Percentiles rank a stretch among this genome's conserved stretches.
These are phyloP conservation scores for Leucopsar rothschildi DNA, from an alignment of 2,113 vertebrate genomes.

Conservation along the genomic window DNA sequence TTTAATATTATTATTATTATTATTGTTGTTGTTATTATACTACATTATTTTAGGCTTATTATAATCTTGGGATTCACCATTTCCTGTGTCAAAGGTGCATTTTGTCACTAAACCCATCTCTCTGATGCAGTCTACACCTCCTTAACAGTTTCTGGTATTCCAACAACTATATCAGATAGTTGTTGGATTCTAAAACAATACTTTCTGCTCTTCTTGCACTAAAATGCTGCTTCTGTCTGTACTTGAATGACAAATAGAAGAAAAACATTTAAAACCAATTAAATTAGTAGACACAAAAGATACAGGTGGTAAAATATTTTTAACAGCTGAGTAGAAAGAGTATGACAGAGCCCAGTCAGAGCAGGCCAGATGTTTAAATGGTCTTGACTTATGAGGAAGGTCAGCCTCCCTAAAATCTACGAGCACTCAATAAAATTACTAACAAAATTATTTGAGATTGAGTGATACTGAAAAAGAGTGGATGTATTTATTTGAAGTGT, in stretches of 20 bases:
- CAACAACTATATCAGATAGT: not conserved
- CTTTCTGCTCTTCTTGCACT: not conserved
- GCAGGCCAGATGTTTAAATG: not conserved
- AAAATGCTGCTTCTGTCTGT: slow-evolving; percentile 6
- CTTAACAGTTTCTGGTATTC: not conserved
- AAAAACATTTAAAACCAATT: not conserved
- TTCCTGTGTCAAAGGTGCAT: not conserved
- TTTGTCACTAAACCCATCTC: slow-evolving; percentile 17
- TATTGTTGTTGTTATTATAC: not conserved
- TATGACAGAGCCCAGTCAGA: not conserved
- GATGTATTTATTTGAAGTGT: not conserved
- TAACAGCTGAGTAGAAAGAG: not conserved
- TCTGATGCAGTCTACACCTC: not conserved
- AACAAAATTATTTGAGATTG: not conserved
- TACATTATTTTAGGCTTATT: not conserved
- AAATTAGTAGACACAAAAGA: not conserved
- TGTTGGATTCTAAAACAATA: too few relatives aligned
- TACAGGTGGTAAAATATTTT: not conserved
- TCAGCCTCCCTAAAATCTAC: not conserved
- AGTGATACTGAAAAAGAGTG: not conserved
- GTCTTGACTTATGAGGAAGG: not conserved
- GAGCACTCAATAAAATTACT: not conserved
- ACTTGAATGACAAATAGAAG: not conserved
- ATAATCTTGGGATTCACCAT: not conserved
- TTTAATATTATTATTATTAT: not conserved